These are phyloP conservation scores for Drosophila sulfurigaster DNA, from an alignment of 1,140 invertebrate species.

Conservation along the genomic window DNA sequence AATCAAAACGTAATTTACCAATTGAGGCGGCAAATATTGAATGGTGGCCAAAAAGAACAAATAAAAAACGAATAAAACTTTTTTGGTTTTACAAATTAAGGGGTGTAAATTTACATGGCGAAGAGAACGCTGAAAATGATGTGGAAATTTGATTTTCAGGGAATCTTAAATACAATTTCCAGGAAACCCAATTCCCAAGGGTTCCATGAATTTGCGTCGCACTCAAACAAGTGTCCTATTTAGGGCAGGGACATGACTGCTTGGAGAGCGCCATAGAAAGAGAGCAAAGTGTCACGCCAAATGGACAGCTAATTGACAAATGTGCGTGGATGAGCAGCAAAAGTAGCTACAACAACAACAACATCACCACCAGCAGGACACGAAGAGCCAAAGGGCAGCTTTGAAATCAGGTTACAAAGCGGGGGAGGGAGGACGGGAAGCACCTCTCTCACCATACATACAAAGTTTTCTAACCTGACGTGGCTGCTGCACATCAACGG, in stretches of 20 bases:
- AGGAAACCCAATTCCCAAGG: constrained; percentile 1
- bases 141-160: background rate
- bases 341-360: too few relatives aligned
- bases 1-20: constrained; percentile 4
- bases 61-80: background rate
- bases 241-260: background rate
- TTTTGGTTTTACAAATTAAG: background rate
- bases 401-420: constrained; percentile 50
- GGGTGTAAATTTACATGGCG: background rate
- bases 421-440: background rate
- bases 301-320: constrained; percentile 69
- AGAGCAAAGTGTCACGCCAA: constrained; percentile 31
- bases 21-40: background rate
- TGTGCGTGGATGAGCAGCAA: constrained; percentile 30
- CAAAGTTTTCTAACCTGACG: constrained; percentile 26
- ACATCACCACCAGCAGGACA: background rate
- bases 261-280: background rate
- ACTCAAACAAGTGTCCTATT: background rate
- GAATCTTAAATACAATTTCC: background rate
- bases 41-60: background rate
- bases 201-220: background rate
- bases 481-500: constrained; percentile 15
- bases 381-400: constrained; percentile 21
- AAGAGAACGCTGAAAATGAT: background rate
- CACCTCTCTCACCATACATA: background rate